These are phyloP conservation scores for Malacoctenus gilli DNA, from an alignment of 2,797 vertebrate genomes.

Conservation along the genomic window DNA sequence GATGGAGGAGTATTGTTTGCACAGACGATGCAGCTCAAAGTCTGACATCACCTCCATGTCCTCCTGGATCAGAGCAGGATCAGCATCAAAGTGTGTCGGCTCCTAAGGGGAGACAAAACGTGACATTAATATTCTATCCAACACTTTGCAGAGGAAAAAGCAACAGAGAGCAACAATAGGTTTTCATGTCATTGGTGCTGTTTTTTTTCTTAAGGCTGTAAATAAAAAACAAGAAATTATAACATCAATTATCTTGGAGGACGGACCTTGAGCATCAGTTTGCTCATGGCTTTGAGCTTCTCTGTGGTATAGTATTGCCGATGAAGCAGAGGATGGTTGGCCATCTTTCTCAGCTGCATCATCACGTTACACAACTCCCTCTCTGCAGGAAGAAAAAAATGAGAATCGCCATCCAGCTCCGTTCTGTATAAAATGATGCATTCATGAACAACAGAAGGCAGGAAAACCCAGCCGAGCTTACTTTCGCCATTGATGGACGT, in stretches of 20 bases:
- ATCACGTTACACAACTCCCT: constrained; percentile 90
- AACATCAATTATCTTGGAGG: too few species aligned
- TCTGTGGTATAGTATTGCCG: constrained; percentile 92
- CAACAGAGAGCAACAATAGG: background rate
- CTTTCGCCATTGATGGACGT: constrained; percentile 81
- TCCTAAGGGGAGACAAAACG: constrained; percentile 82
- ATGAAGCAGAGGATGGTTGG: constrained; percentile 95
- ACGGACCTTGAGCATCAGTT: constrained; percentile 93
- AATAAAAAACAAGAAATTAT: too few species aligned
- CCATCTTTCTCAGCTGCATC: constrained; percentile 99
- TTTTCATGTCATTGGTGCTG: too few species aligned
- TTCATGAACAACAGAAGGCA: background rate
- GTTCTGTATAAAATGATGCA: too few species aligned
- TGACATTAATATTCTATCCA: background rate
- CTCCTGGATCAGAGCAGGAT: constrained; percentile 92
- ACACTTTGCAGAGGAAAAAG: background rate
- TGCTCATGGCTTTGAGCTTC: constrained; percentile 91
- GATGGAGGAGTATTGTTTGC: constrained; percentile 88
- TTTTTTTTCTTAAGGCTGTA: too few species aligned
- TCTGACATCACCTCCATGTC: constrained; percentile 99
- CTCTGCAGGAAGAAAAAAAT: constrained; percentile 70
- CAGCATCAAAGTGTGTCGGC: constrained; percentile 91
- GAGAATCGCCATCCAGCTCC: too few species aligned
- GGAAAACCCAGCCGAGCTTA: constrained; percentile 61
- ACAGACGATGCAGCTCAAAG: constrained; percentile 94